Percentiles rank a stretch among this genome's conserved stretches.
Conservation (phyloP, 2,113 vertebrate genomes). For the Triplophysa tibetana region DNA sequence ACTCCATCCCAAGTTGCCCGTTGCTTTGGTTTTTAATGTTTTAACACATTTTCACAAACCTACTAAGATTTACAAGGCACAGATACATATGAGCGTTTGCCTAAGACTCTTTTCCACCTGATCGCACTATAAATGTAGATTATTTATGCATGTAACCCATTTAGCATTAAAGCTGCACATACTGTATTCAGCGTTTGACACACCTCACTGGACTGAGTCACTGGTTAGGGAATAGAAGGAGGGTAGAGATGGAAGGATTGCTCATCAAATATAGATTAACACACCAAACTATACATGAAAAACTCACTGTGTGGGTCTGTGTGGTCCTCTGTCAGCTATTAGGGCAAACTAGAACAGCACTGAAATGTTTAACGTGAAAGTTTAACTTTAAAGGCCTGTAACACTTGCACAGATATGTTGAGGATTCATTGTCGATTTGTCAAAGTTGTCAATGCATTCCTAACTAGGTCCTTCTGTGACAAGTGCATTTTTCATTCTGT, state of each 20-base stretch:
- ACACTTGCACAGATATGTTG: not conserved
- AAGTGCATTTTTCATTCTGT: no score
- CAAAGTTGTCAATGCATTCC: no score
- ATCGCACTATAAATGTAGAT: not conserved
- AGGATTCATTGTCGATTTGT: not conserved
- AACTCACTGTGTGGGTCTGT: constrained; percentile 59
- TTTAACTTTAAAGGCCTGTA: not conserved
- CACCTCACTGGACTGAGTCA: not conserved
- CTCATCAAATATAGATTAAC: constrained; percentile 67
- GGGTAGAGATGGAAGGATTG: not conserved
- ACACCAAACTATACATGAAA: constrained; percentile 62
- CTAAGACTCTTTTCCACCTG: not conserved
- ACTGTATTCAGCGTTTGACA: not conserved
- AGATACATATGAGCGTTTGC: not conserved
- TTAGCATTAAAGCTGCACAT: not conserved
- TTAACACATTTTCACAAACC: not conserved
- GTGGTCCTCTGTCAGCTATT: not conserved
- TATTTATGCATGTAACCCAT: not conserved
- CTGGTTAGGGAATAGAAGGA: not conserved
- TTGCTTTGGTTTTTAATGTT: not conserved
- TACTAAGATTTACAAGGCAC: not conserved
- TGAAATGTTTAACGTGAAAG: not conserved
- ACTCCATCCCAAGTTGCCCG: constrained; percentile 19
- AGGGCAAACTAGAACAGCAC: constrained; percentile 10
- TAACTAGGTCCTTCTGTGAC: no score